phyloP scores from a whole-genome alignment of 2,888 invertebrate species.

The Thecophora atra region DNA sequence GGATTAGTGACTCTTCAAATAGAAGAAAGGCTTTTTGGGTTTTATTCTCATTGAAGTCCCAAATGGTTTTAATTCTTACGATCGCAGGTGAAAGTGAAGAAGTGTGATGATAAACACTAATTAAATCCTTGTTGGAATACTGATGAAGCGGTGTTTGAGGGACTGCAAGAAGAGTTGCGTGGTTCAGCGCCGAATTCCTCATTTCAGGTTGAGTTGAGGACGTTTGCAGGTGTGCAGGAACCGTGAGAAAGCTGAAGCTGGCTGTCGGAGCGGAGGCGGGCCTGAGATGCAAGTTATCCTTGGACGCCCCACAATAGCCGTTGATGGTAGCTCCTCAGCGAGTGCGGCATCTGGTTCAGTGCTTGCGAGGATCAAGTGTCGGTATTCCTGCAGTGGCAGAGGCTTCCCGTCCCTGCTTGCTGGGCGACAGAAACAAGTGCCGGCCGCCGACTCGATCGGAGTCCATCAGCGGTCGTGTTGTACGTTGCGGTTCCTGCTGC shows the following conservation, averaged over 20 bases:
- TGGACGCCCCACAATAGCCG: slow-evolving; percentile 5
- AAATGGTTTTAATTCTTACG: too few species aligned
- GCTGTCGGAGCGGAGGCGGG: slow-evolving; percentile 26
- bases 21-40: too few species aligned
- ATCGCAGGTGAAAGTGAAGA: too few species aligned
- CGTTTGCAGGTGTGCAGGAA: slow-evolving; percentile 23
- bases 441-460: background rate
- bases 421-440: slow-evolving; percentile 11
- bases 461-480: background rate
- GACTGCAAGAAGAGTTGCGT: too few species aligned
- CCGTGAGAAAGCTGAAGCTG: slow-evolving; percentile 34
- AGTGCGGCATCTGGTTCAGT: slow-evolving; percentile 21
- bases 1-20: too few species aligned
- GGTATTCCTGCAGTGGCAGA: slow-evolving; percentile 9
- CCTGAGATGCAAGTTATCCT: slow-evolving; percentile 5
- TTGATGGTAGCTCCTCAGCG: slow-evolving; percentile 10
- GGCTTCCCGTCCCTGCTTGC: background rate
- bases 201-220: background rate
- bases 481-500: background rate
- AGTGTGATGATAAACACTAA: too few species aligned
- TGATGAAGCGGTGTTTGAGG: too few species aligned
- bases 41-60: too few species aligned
- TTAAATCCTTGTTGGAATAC: too few species aligned
- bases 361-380: slow-evolving; percentile 34
- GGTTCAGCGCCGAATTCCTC: background rate